Base-by-base conservation (phyloP, 1,140 invertebrate genomes). In the Anoplophora glabripennis region DNA sequence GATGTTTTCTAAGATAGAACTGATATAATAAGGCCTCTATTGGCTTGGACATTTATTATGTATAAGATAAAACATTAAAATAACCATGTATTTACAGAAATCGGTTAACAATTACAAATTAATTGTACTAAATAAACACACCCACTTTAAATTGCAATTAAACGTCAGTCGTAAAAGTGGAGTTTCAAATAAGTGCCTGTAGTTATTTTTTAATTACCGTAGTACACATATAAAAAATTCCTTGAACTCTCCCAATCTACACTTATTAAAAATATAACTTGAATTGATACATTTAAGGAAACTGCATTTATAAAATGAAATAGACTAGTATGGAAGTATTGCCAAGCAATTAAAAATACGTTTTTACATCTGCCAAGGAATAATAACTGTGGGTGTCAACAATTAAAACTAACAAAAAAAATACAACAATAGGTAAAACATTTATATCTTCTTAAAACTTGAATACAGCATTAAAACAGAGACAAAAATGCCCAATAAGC, bases 21-120 rank as follows among this genome's bases (percentile, higher is more conserved):
- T 61, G 47, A 57, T 28, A 18, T 60, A 67, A 68, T 73, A 73
- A 73, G 72, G 72, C 72, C 72, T 72, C 72, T 72, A 72, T 69
- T 28, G 72, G 72, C 73, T 72, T 68, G 68, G 69, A 72, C 70
- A 71, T 64, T 70, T 59, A 66, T 55, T 57, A 57, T 61, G 53
- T 66, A 67, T 42, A 66, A 49, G 60, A 42, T 59, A 59, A n/a
- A 63, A 70, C 51, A 64, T 56, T 66, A 59, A 69, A 66, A 67
- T 62, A 67, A 57, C 40, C 35, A 51, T 57, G 59, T 69, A 69
- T 69, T 62, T 66, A 67, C 59, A 57, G 53, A 28, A 55, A 55
- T 14, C 47, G 14, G 61, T 57, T 61, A 68, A 65, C 57, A 64
- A 68, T 62, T 64, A 60, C 45, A 67, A 65, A 61, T 61, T 64